Conservation (phyloP, 2,113 vertebrate species). For the Furnarius figulus region DNA sequence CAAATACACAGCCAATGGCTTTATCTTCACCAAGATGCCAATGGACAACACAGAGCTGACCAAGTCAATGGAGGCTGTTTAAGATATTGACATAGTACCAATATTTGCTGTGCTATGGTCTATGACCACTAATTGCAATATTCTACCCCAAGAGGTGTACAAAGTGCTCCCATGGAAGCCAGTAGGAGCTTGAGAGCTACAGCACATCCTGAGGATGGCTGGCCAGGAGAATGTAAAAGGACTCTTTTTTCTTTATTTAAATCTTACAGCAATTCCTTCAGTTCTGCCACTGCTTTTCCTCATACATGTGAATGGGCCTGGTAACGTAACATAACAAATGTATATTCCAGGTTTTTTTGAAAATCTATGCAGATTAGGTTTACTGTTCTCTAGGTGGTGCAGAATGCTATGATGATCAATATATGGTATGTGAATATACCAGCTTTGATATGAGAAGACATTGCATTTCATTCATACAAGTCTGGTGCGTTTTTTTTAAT, state of each 20-base stretch:
- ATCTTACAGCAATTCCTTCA: not conserved
- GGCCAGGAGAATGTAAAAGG: not conserved
- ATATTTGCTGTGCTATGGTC: not conserved
- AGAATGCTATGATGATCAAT: not conserved
- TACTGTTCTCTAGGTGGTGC: not conserved
- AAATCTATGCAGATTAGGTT: not conserved
- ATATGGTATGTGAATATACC: not conserved
- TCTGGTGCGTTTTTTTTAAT: not conserved
- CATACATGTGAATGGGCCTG: not conserved
- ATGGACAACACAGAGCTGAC: not conserved
- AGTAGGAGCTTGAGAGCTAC: not conserved
- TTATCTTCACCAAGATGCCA: not conserved
- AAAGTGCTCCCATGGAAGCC: not conserved
- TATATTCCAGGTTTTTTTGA: not conserved
- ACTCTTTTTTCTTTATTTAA: not conserved
- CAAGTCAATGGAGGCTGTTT: not conserved
- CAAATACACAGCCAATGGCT: not conserved
- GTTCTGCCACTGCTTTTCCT: not conserved
- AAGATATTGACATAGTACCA: not conserved
- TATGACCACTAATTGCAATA: not conserved
- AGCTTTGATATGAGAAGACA: not conserved
- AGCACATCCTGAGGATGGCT: not conserved
- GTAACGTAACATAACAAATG: fast-evolving
- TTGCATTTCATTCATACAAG: not conserved
- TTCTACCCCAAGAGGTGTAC: not conserved